Percentiles rank a stretch among this genome's conserved stretches.
phyloP scores from a whole-genome alignment of 2,113 vertebrate genomes.

The Meleagris gallopavo region DNA sequence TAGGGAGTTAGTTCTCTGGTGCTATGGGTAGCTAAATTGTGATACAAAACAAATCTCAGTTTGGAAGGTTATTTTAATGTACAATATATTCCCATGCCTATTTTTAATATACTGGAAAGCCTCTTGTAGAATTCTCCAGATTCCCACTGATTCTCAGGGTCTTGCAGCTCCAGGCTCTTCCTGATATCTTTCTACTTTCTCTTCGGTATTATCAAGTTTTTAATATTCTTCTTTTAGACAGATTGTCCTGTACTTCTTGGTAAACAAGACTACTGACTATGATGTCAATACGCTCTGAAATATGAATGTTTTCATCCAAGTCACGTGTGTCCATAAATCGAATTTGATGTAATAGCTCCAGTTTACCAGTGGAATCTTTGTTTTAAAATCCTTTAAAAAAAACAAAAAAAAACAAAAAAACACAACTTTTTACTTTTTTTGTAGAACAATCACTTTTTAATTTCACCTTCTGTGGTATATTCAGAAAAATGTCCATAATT shows the following conservation, averaged over 20 bases:
- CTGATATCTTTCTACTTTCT: not conserved
- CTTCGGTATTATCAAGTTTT: rapidly evolving
- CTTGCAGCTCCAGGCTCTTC: not conserved
- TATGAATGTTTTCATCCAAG: not conserved
- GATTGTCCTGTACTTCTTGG: not conserved
- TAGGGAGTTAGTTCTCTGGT: not conserved
- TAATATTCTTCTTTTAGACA: not conserved
- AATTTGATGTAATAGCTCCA: not conserved
- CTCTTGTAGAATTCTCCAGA: not conserved
- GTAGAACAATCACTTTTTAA: not conserved
- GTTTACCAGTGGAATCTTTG: no score
- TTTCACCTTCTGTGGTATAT: not conserved
- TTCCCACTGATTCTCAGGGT: not conserved
- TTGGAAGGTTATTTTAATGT: not conserved
- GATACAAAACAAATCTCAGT: not conserved
- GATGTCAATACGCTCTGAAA: not conserved
- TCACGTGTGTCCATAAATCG: not conserved
- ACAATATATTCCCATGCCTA: not conserved
- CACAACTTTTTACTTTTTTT: not conserved
- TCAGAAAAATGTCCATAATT: not conserved
- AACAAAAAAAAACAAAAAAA: no score
- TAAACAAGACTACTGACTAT: not conserved
- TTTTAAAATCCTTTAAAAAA: not conserved
- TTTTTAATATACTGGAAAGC: not conserved
- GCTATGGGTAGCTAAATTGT: not conserved